phyloP scores from a whole-genome alignment of 2,888 invertebrate species.

The Gymnosoma rotundatum region DNA sequence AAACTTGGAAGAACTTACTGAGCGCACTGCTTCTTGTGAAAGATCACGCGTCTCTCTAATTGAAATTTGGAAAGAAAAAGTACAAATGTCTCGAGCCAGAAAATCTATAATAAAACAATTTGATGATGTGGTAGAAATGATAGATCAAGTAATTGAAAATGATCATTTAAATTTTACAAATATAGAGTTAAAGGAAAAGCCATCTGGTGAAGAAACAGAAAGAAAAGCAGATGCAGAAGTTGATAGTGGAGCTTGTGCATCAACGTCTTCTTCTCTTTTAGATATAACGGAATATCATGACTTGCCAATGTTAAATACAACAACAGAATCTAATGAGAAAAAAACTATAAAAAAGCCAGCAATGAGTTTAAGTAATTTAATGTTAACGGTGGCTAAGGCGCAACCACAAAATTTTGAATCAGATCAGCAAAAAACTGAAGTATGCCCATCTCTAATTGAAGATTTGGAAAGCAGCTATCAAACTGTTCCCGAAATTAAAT shows the following conservation, averaged over 20 bases:
- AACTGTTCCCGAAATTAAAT: constrained; percentile 73
- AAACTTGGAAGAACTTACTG: constrained; percentile 76
- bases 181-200: constrained; percentile 69
- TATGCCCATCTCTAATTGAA: constrained; percentile 2
- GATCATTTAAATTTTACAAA: constrained; percentile 78
- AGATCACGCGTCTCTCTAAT: constrained; percentile 77
- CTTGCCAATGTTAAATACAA: constrained; percentile 2
- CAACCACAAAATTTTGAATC: constrained; percentile 68
- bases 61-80: constrained; percentile 80
- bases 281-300: constrained; percentile 46
- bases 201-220: constrained; percentile 21
- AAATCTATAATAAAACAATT: constrained; percentile 76
- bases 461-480: constrained; percentile 75
- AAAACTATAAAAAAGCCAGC: constrained; percentile 62
- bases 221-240: constrained; percentile 37
- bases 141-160: constrained; percentile 74
- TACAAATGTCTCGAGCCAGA: constrained; percentile 77
- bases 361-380: constrained; percentile 73
- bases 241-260: constrained; percentile 50
- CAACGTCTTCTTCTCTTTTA: constrained; percentile 29
- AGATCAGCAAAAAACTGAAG: not conserved
- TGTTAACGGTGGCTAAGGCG: constrained; percentile 75
- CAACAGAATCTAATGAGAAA: constrained; percentile 12
- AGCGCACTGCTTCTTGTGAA: constrained; percentile 68
- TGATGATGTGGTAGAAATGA: constrained; percentile 76